Percentiles rank a stretch among this genome's conserved stretches.
Conservation (phyloP, 2,888 invertebrate genomes). For the Alcis repandata region DNA sequence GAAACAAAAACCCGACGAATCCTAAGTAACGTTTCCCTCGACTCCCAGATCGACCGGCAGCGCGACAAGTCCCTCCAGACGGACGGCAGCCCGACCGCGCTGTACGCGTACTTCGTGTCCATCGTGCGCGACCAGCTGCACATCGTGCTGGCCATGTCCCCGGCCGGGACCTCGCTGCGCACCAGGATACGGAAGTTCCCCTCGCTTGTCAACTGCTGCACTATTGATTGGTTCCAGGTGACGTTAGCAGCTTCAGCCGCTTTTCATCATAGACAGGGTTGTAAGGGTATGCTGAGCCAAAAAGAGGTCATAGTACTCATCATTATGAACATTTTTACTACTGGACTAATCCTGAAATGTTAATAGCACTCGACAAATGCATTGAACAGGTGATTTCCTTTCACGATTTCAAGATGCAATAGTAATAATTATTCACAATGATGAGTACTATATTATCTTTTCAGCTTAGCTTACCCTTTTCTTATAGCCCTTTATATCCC, state of each 20-base stretch:
- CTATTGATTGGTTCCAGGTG: conserved; percentile 98
- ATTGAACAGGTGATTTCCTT: too few relatives aligned
- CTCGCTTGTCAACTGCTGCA: conserved; percentile 97
- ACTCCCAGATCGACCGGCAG: conserved; percentile 91
- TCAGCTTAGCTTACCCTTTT: too few relatives aligned
- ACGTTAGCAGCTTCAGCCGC: background rate
- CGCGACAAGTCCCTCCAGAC: conserved; percentile 95
- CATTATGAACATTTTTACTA: too few relatives aligned
- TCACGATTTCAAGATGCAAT: too few relatives aligned
- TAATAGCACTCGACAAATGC: too few relatives aligned
- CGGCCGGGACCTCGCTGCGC: conserved; percentile 94
- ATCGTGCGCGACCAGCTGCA: conserved; percentile 96
- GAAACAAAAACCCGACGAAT: background rate
- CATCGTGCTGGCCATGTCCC: conserved; percentile 95
- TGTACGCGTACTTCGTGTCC: conserved; percentile 96
- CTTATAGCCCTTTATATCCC: too few relatives aligned
- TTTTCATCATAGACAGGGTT: background rate
- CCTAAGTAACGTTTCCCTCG: background rate
- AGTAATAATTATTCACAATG: too few relatives aligned
- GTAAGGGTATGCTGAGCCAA: too few relatives aligned
- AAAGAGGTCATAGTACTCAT: too few relatives aligned
- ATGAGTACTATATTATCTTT: too few relatives aligned
- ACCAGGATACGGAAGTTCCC: conserved; percentile 96
- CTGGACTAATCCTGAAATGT: too few relatives aligned
- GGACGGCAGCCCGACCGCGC: conserved; percentile 95